These are phyloP conservation scores for Cheilosia pagana DNA, from an alignment of 2,888 invertebrate genomes.

Conservation along the genomic window DNA sequence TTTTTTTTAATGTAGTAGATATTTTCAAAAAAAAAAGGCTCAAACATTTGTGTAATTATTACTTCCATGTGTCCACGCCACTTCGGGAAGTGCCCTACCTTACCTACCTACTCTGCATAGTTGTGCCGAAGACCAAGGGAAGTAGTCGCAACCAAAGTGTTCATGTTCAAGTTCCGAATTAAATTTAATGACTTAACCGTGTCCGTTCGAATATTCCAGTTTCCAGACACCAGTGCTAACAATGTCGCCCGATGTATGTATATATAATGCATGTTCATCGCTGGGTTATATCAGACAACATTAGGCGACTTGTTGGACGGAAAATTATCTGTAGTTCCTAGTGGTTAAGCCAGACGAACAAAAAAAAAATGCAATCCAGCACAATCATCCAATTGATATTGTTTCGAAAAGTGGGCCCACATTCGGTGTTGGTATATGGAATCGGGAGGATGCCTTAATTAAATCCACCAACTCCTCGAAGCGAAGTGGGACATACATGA, in stretches of 20 bases:
- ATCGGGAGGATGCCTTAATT: conserved; percentile 67
- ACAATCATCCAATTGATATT: conserved; percentile 62
- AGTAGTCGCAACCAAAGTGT: not conserved
- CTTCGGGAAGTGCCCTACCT: too few relatives aligned
- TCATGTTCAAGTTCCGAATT: not conserved
- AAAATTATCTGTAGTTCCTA: conserved; percentile 21
- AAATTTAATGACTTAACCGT: not conserved
- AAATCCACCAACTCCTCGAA: conserved; percentile 61
- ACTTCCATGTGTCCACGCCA: too few relatives aligned
- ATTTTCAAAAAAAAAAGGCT: too few relatives aligned
- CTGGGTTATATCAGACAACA: not conserved
- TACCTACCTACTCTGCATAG: too few relatives aligned
- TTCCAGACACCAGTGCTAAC: not conserved
- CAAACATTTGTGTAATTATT: too few relatives aligned
- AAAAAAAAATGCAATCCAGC: conserved; percentile 34
- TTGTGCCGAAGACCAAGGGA: not conserved
- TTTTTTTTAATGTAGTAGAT: too few relatives aligned
- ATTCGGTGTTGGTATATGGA: conserved; percentile 57
- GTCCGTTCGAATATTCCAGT: not conserved
- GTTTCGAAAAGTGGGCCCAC: conserved; percentile 54
- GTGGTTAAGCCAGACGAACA: not conserved
- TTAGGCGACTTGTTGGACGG: conserved; percentile 31
- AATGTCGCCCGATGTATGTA: not conserved
- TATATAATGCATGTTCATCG: not conserved
- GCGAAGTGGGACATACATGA: conserved; percentile 64